Base-by-base conservation (phyloP, 2,797 vertebrate genomes). In the Delichon dasypus region DNA sequence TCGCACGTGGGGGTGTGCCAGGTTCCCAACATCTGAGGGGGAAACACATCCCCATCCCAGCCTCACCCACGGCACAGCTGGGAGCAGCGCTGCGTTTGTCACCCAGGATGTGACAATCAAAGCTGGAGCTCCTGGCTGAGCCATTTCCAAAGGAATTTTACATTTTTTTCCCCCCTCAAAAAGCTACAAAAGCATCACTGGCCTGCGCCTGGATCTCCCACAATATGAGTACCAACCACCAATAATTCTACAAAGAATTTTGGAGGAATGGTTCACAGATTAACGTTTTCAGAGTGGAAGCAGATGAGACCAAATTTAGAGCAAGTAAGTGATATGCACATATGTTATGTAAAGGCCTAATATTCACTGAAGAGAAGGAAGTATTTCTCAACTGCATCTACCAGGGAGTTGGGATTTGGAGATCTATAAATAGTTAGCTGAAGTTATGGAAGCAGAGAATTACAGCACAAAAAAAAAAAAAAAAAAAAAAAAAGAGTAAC, bases 341-440 rank as follows among this genome's bases (percentile, higher is more conserved):
- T 90, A 92, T 78, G 89, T 89, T 94, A 91, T 86, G 66, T 57
- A 94, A 91, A 89, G 87, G 70, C 53, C 92, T 91, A 94, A 95
- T 91, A 96, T 57, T 92, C 87, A 30, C 78, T 78, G 82, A 80
- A 79, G 92, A 75, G 72, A 87, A 66, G 75, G 47, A 80, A 78
- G 44, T 34, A 66, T 62, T 92, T 95, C 93, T 95, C 89, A 94
- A 10, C 70, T 36, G 7, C 19, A 0, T 29, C 54, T 74, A 81
- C n/a, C 38, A 61, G 68, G 58, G 72, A 77, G 68, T 1, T 94
- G 79, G 89, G 83, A 89, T 77, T 85, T 83, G 62, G 51, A 80
- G n/a, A 51, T 10, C 61, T 85, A 88, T 58, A 90, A 82, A 90
- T 85, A 88, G 44, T 4, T 65, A 62, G n/a, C 65, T 85, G 81